Percentiles rank a stretch among this genome's conserved stretches.
Evolutionary conservation across 1,140 invertebrate genomes (phyloP).

Genomic region (Ditylenchus dipsaci): DNA sequence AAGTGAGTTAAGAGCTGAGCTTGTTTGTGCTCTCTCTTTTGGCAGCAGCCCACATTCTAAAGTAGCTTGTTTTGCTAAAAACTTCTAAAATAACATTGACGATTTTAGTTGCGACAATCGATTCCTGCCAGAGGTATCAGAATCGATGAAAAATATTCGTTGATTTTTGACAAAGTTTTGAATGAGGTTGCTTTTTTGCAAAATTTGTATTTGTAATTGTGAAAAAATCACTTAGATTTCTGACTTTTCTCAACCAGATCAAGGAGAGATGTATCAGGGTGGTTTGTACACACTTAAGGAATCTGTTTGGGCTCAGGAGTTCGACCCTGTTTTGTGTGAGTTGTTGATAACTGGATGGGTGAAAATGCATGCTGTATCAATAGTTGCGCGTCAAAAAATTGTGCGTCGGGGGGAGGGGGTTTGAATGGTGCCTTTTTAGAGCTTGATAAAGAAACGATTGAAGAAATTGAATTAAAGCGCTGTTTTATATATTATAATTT

Average conservation of each 20-base stretch:
- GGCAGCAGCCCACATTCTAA: background rate
- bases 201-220: background rate
- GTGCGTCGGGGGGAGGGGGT: no score
- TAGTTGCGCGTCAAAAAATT: no score
- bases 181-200: background rate
- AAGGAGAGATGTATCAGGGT: background rate
- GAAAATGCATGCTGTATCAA: no score
- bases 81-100: no score
- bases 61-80: background rate
- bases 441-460: no score
- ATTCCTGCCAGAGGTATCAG: background rate
- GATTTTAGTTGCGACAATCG: background rate
- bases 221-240: no score
- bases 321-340: slow-evolving; percentile 10
- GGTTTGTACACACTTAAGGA: slow-evolving; percentile 14
- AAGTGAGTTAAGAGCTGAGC: background rate
- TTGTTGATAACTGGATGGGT: no score
- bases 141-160: background rate
- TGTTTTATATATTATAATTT: no score
- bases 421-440: no score
- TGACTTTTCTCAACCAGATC: slow-evolving; percentile 13
- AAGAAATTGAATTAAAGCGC: no score
- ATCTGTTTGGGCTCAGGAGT: slow-evolving; percentile 9
- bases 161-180: background rate
- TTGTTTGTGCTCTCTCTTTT: background rate